Conservation (phyloP, 2,888 invertebrate genomes). For the Platerodrilus igneus region DNA sequence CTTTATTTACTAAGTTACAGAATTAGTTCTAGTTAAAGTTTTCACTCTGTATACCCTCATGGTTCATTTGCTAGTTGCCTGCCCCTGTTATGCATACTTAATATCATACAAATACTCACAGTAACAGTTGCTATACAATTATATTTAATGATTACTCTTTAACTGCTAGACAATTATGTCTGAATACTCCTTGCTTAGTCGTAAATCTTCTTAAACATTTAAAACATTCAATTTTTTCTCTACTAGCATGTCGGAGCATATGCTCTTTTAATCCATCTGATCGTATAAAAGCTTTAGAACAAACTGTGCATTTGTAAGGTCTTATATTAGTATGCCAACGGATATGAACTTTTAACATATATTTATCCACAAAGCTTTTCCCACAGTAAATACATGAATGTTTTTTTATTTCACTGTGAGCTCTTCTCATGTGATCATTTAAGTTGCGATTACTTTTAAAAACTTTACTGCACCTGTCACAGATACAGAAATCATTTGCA, state of each 20-base stretch:
- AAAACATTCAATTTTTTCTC: slow-evolving; percentile 32
- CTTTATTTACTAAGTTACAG: too few species aligned
- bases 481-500: slow-evolving; percentile 34
- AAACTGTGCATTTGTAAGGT: slow-evolving; percentile 36
- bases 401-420: slow-evolving; percentile 35
- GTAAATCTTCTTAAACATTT: slow-evolving; percentile 36
- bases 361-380: slow-evolving; percentile 37
- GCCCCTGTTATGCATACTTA: too few species aligned
- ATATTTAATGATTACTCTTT: too few species aligned
- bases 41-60: too few species aligned
- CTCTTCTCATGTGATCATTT: slow-evolving; percentile 36
- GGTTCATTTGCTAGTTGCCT: too few species aligned
- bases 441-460: slow-evolving; percentile 38
- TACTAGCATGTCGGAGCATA: slow-evolving; percentile 32
- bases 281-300: slow-evolving; percentile 37
- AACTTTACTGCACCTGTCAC: slow-evolving; percentile 38
- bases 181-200: slow-evolving; percentile 33
- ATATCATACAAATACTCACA: too few species aligned
- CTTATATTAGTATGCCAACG: slow-evolving; percentile 37
- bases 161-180: slow-evolving; percentile 39
- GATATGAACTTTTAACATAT: slow-evolving; percentile 36
- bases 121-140: too few species aligned
- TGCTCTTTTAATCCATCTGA: slow-evolving; percentile 39
- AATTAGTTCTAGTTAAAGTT: too few species aligned
- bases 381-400: slow-evolving; percentile 36